A percentile compares a stretch with the other conserved stretches of the same genome.
These are phyloP conservation scores for Daktulosphaira vitifoliae DNA, from an alignment of 1,140 invertebrate species.

Conservation along the genomic window DNA sequence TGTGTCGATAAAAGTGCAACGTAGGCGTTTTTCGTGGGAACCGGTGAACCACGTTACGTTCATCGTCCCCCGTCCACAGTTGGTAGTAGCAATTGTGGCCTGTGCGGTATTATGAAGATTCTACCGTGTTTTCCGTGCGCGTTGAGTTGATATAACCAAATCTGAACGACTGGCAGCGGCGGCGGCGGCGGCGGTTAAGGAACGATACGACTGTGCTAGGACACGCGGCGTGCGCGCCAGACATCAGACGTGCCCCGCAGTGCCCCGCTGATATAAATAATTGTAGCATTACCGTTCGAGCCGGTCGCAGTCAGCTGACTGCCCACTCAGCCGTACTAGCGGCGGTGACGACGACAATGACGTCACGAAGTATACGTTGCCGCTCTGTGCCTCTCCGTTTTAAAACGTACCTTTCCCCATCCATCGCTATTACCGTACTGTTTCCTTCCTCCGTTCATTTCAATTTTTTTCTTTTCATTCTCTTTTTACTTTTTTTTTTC, in stretches of 20 bases:
- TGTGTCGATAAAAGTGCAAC: too few species aligned
- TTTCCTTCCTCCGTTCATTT: slow-evolving; percentile 6
- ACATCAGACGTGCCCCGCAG: slow-evolving; percentile 33
- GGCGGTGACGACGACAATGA: slow-evolving; percentile 22
- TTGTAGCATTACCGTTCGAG: slow-evolving; percentile 32
- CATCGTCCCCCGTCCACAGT: too few species aligned
- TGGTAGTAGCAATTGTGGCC: too few species aligned
- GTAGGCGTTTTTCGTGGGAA: too few species aligned
- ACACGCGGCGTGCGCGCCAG: slow-evolving; percentile 23
- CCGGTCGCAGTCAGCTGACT: slow-evolving; percentile 24
- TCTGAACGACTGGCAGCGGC: too few species aligned
- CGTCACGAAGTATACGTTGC: slow-evolving; percentile 28
- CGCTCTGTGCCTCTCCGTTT: neutral
- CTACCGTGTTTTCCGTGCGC: too few species aligned
- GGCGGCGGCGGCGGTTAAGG: neutral
- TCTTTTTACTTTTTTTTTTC: too few species aligned
- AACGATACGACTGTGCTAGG: neutral
- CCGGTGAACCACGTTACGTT: too few species aligned
- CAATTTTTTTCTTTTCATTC: slow-evolving; percentile 1
- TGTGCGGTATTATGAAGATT: too few species aligned
- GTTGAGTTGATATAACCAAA: too few species aligned
- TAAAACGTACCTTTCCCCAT: neutral
- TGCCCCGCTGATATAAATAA: slow-evolving; percentile 31
- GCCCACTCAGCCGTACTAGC: slow-evolving; percentile 28
- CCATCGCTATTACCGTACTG: neutral